A percentile compares a stretch with the other conserved stretches of the same genome.
phyloP scores from a whole-genome alignment of 2,113 vertebrate species.

The Gadus macrocephalus region DNA sequence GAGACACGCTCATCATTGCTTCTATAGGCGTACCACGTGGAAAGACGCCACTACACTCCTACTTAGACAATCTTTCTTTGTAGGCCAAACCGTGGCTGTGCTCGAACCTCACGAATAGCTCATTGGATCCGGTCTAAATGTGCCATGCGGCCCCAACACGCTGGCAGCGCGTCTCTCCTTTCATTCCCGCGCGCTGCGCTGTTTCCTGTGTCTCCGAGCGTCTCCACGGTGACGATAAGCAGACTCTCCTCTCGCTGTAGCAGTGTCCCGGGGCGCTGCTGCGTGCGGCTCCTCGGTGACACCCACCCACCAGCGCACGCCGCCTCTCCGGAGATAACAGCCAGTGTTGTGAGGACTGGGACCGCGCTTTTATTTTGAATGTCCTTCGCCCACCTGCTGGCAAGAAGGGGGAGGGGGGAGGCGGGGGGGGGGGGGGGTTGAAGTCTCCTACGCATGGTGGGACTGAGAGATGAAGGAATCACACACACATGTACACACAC shows the following conservation, averaged over 20 bases:
- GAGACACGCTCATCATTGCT: no score
- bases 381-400: conserved; percentile 56
- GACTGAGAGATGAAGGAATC: conserved; percentile 52
- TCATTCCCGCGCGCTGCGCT: background rate
- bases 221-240: conserved; percentile 3
- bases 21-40: no score
- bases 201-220: background rate
- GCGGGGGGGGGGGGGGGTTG: no score
- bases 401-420: conserved; percentile 23
- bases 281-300: conserved; percentile 25
- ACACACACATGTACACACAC: conserved; percentile 4
- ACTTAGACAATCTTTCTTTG: no score
- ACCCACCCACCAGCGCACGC: conserved; percentile 25
- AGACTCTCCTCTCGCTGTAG: conserved; percentile 5
- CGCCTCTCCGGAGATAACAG: conserved; percentile 32
- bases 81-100: no score
- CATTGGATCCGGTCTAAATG: no score
- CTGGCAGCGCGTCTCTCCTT: no score
- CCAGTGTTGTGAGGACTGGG: conserved; percentile 16
- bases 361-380: conserved; percentile 28
- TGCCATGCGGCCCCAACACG: no score
- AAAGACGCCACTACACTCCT: no score
- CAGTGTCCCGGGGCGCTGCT: conserved; percentile 20
- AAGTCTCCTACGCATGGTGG: conserved; percentile 53
- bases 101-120: no score